Base-by-base conservation (phyloP, 1,140 invertebrate species). In the Rhopalosiphum maidis region DNA sequence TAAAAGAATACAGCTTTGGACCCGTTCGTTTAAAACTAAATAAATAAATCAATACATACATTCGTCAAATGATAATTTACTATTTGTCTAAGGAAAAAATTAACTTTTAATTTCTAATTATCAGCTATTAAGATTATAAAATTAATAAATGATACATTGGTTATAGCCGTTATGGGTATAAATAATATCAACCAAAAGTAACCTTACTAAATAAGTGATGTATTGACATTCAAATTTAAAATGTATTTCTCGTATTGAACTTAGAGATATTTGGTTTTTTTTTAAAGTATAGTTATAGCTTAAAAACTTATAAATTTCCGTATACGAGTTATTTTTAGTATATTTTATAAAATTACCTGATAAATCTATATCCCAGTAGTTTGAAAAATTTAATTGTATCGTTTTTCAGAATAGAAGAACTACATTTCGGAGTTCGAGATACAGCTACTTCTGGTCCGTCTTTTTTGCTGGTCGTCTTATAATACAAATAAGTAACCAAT, bases 401-500 rank as follows among this genome's bases (percentile, higher is more conserved):
- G 1, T 95, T 94, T 92, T 94, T 95, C 92, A 96, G 96, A 88
- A 43, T 51, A n/a, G 83, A 51, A 25, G 51, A 46, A 51, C 51
- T 54, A 83, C 93, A 94, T 55, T 43, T 90, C 48, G 77, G 90
- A 55, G 41, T 83, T 91, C 83, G 90, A 30, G 83, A 88, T 35
- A 94, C 55, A 9, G 93, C 82, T 18, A 90, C 35, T 91, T 93
- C 91, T 9, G 92, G 48, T 68, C 48, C 89, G 23, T 94, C 91
- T 41, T 89, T 77, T 35, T 93, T 94, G 60, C 83, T 87, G 8
- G 77, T 89, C 25, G 94, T 94, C 87, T 95, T 95, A 94, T 97
- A 97, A 95, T 96, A 98, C 2, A 97, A 95, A 90, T 98, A 96
- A 0, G 97, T 97, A 21, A 98, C 96, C 93, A 98, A 95, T 30